phyloP scores from a whole-genome alignment of 2,888 invertebrate species.

The Drosophila mettleri region DNA sequence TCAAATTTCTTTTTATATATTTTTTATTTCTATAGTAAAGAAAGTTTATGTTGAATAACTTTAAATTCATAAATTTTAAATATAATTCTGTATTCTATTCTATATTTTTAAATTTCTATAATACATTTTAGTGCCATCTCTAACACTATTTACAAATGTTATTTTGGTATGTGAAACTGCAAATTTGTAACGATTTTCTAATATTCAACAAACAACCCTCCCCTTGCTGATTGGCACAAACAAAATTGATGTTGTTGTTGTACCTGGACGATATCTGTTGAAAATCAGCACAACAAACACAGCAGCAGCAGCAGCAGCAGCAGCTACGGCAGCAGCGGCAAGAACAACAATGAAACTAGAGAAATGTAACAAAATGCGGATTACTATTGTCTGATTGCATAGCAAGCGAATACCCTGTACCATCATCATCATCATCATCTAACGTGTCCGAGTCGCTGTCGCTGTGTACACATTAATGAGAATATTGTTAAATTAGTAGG shows the following conservation, averaged over 20 bases:
- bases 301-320: conserved; percentile 18
- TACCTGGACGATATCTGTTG: conserved; percentile 69
- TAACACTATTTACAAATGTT: neutral
- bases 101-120: neutral
- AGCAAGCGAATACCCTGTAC: conserved; percentile 12
- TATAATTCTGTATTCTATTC: no score
- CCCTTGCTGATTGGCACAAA: conserved; percentile 20
- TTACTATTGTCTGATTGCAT: conserved; percentile 53
- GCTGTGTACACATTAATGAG: conserved; percentile 83
- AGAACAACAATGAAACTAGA: conserved; percentile 43
- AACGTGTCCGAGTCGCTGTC: conserved; percentile 29
- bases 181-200: conserved; percentile 84
- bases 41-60: no score
- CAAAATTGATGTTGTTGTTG: conserved; percentile 26
- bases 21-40: no score
- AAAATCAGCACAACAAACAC: conserved; percentile 77
- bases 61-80: neutral
- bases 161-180: conserved; percentile 26
- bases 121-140: neutral
- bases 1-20: no score
- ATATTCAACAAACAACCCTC: conserved; percentile 80
- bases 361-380: conserved; percentile 81
- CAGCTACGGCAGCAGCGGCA: conserved; percentile 3
- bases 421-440: conserved; percentile 1
- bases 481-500: conserved; percentile 84